These are phyloP conservation scores for Hydrotaea diabolus DNA, from an alignment of 2,888 invertebrate genomes.

Conservation along the genomic window DNA sequence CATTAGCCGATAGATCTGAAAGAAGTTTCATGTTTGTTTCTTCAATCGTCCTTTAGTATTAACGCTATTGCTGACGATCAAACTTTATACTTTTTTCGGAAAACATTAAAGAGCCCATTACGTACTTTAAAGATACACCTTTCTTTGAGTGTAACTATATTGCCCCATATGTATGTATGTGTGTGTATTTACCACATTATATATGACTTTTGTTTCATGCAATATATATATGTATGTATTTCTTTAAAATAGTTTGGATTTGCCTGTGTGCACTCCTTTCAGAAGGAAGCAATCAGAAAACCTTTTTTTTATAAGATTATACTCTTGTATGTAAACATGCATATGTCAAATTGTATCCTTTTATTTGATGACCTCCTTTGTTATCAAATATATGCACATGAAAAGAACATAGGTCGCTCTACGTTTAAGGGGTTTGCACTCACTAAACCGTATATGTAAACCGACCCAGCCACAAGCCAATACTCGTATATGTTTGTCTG, in stretches of 20 bases:
- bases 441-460: not conserved
- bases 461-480: not conserved
- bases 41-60: too few relatives aligned
- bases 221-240: constrained; percentile 52
- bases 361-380: constrained; percentile 16
- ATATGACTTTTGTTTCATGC: constrained; percentile 50
- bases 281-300: not conserved
- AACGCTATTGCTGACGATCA: too few relatives aligned
- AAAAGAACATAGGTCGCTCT: not conserved
- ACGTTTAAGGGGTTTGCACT: constrained; percentile 1
- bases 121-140: not conserved
- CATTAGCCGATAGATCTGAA: too few relatives aligned
- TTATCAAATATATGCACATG: not conserved
- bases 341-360: constrained; percentile 2
- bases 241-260: constrained; percentile 24
- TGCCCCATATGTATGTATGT: constrained; percentile 37
- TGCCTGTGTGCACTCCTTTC: not conserved
- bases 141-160: not conserved
- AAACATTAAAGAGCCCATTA: too few relatives aligned
- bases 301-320: not conserved
- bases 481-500: not conserved
- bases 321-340: too few relatives aligned
- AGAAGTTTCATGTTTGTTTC: too few relatives aligned
- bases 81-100: too few relatives aligned
- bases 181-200: constrained; percentile 53